These are phyloP conservation scores for Bufo bufo DNA, from an alignment of 2,113 vertebrate genomes.

Conservation along the genomic window DNA sequence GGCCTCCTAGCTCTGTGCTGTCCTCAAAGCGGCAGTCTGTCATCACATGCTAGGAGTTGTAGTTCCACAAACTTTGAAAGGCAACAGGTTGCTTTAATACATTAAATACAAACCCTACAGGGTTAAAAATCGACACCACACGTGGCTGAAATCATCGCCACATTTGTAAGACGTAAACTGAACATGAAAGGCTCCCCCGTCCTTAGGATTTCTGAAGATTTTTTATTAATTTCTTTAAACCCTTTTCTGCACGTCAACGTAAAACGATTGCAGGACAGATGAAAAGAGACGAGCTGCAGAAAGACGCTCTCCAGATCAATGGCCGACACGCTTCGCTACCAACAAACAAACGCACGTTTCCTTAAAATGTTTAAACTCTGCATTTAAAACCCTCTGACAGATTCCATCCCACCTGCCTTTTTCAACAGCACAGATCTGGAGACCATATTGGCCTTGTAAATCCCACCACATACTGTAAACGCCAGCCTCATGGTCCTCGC, in stretches of 20 bases:
- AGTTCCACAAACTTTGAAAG: background rate
- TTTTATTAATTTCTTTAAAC: background rate
- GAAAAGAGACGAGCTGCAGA: background rate
- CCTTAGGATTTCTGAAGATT: background rate
- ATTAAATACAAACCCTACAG: background rate
- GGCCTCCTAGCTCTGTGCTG: background rate
- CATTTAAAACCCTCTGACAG: background rate
- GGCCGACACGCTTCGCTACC: background rate
- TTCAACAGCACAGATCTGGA: background rate
- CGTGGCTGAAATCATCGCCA: background rate
- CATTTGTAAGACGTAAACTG: background rate
- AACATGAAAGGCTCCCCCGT: background rate
- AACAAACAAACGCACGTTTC: background rate
- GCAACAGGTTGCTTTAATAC: no score
- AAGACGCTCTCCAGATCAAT: slow-evolving; percentile 21
- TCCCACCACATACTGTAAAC: background rate
- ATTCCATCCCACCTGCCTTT: background rate
- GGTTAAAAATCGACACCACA: background rate
- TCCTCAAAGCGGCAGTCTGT: background rate
- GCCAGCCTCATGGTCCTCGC: background rate
- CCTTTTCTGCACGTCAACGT: background rate
- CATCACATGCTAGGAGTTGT: background rate
- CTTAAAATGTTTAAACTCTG: background rate
- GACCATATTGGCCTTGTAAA: background rate
- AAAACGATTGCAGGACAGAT: background rate